Evolutionary conservation across 2,113 vertebrate genomes (phyloP).

Genomic region (Siniperca knerii): DNA sequence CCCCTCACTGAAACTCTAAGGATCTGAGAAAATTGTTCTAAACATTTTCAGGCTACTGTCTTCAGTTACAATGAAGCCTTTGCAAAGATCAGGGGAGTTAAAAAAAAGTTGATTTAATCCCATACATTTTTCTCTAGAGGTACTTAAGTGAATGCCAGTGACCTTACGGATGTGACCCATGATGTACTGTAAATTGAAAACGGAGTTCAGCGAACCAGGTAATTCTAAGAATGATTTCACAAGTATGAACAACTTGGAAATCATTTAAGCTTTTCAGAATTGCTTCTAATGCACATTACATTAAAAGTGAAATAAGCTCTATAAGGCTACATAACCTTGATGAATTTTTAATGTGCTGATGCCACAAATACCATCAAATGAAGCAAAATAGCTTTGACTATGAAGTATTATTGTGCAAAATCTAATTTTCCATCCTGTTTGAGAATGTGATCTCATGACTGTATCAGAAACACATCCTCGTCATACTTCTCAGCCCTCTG

Average conservation of each 20-base stretch:
- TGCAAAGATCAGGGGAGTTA: slow-evolving; percentile 13
- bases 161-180: neutral
- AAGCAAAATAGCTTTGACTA: slow-evolving; percentile 39
- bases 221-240: slow-evolving; percentile 4
- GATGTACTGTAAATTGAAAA: slow-evolving; percentile 11
- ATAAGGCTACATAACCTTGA: slow-evolving; percentile 18
- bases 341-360: slow-evolving; percentile 28
- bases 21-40: slow-evolving; percentile 45
- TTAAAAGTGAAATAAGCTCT: slow-evolving; percentile 14
- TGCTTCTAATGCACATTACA: neutral
- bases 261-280: slow-evolving; percentile 9
- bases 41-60: slow-evolving; percentile 12
- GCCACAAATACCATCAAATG: slow-evolving; percentile 43
- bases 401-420: slow-evolving; percentile 59
- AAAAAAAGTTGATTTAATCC: slow-evolving; percentile 22
- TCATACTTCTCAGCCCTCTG: slow-evolving; percentile 64
- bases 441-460: slow-evolving; percentile 66
- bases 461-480: slow-evolving; percentile 61
- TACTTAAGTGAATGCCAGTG: slow-evolving; percentile 27
- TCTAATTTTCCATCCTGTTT: slow-evolving; percentile 64
- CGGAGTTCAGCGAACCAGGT: slow-evolving; percentile 11
- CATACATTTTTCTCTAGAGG: slow-evolving; percentile 6
- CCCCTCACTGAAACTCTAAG: slow-evolving; percentile 41
- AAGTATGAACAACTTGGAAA: slow-evolving; percentile 20
- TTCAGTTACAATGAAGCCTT: slow-evolving; percentile 4